A percentile compares a stretch with the other conserved stretches of the same genome.
Conservation (phyloP, 2,113 vertebrate species). For the Tympanuchus pallidicinctus region DNA sequence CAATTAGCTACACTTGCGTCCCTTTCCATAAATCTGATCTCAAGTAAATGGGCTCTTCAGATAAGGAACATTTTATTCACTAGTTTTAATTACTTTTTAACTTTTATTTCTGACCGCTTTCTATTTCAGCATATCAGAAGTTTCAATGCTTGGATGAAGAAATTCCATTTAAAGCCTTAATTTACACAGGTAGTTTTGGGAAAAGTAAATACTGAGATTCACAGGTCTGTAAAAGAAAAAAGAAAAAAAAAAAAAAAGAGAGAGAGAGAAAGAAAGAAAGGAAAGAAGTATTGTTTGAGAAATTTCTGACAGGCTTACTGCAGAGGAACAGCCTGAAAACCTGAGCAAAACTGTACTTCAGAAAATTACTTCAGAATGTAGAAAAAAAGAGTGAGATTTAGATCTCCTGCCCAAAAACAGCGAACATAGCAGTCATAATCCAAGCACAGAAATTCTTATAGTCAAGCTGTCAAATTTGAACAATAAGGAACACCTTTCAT, state of each 20-base stretch:
- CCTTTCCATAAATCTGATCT: neutral
- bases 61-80: neutral
- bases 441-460: slow-evolving; percentile 23
- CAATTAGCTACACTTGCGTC: neutral
- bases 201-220: neutral
- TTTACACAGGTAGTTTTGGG: neutral
- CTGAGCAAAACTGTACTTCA: neutral
- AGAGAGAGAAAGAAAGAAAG: neutral
- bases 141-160: neutral
- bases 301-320: neutral
- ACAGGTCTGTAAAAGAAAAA: neutral
- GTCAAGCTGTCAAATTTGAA: slow-evolving; percentile 36
- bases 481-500: slow-evolving; percentile 23
- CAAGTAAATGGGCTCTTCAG: neutral
- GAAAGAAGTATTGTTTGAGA: neutral
- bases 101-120: neutral
- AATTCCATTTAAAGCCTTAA: slow-evolving; percentile 7
- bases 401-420: slow-evolving; percentile 13
- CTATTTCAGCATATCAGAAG: slow-evolving; percentile 1
- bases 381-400: neutral
- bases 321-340: neutral
- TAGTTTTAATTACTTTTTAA: slow-evolving; percentile 14
- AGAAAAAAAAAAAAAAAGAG: neutral
- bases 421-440: neutral
- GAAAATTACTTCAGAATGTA: slow-evolving; percentile 20